These are phyloP conservation scores for Pangasius krempfi DNA, from an alignment of 2,797 vertebrate genomes.

Conservation along the genomic window DNA sequence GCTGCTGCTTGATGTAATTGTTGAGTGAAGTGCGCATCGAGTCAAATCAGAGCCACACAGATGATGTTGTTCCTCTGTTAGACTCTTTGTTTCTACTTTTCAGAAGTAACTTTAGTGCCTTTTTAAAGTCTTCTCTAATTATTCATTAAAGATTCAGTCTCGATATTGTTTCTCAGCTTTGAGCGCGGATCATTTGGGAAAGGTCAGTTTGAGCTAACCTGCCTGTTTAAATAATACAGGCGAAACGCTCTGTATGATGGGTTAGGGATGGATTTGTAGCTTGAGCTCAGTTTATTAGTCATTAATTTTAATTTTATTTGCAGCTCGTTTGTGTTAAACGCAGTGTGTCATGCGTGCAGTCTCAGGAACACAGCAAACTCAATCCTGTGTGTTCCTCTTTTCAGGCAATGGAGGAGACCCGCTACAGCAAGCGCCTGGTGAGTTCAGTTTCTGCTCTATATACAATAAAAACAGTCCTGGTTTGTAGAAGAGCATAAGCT, in stretches of 20 bases:
- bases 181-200: neutral
- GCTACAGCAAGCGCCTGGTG: conserved; percentile 96
- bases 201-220: neutral
- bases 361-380: neutral
- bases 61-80: neutral
- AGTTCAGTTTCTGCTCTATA: conserved; percentile 60
- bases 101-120: neutral
- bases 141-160: neutral
- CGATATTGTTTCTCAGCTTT: too few species aligned
- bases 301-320: conserved; percentile 8
- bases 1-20: rapidly evolving
- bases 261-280: neutral
- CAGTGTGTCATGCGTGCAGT: neutral
- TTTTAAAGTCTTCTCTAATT: too few species aligned
- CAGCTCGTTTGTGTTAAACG: neutral
- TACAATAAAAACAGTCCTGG: neutral
- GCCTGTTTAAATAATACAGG: neutral
- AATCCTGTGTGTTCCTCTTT: conserved; percentile 37
- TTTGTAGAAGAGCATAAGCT: neutral
- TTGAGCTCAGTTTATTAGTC: neutral
- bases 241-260: neutral
- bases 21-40: neutral
- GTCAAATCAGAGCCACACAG: neutral
- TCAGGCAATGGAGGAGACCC: conserved; percentile 83
- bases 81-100: conserved; percentile 10